Evolutionary conservation across 2,797 vertebrate genomes (phyloP).

Genomic region (Gambusia yucatana): DNA sequence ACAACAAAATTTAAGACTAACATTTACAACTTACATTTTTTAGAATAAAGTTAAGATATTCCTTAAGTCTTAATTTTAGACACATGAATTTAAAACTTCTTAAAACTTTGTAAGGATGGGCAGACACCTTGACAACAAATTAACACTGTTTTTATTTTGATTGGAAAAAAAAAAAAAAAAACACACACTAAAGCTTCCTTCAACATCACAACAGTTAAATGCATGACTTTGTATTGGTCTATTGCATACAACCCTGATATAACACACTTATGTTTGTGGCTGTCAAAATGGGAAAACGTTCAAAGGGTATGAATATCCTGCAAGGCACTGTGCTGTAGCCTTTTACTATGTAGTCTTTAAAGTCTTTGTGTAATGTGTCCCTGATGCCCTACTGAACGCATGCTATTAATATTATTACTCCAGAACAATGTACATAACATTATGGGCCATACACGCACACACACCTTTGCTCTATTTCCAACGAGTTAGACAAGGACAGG

Average conservation of each 20-base stretch:
- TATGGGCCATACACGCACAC: conserved; percentile 20
- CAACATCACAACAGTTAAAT: background rate
- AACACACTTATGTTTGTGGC: background rate
- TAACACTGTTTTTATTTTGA: background rate
- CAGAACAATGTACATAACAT: conserved; percentile 46
- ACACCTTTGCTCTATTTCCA: conserved; percentile 63
- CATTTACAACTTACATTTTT: no score
- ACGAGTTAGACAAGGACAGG: conserved; percentile 71
- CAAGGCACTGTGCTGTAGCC: background rate
- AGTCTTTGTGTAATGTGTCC: conserved; percentile 39
- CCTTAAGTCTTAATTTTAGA: no score
- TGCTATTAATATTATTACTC: conserved; percentile 58
- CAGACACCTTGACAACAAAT: background rate
- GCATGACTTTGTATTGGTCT: background rate
- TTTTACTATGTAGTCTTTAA: conserved; percentile 46
- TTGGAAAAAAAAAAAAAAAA: background rate
- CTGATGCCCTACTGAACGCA: conserved; percentile 48
- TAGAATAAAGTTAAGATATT: no score
- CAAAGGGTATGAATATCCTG: background rate
- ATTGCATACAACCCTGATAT: background rate
- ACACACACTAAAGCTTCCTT: background rate
- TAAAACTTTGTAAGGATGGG: no score
- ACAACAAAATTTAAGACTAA: no score
- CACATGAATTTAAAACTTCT: background rate
- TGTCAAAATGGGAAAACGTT: background rate